A percentile compares a stretch with the other conserved stretches of the same genome.
Conservation (phyloP, 2,888 invertebrate species). For the Papilio elwesi region DNA sequence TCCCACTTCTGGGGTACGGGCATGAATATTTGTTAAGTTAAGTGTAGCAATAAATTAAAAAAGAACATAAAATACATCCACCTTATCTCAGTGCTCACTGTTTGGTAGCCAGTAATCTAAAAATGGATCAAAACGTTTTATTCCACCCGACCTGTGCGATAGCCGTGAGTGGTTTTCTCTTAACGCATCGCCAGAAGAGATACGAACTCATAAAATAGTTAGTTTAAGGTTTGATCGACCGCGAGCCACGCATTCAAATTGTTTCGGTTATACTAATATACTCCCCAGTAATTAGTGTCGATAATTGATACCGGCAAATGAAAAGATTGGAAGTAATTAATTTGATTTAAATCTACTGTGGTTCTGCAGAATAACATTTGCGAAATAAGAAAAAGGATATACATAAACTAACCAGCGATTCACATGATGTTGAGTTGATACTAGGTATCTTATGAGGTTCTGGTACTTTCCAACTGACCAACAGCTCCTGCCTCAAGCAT, state of each 20-base stretch:
- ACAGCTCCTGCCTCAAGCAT: too few species aligned
- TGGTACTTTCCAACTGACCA: too few species aligned
- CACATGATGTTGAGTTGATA: too few species aligned
- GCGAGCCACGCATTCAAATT: constrained; percentile 26
- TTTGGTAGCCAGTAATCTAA: constrained; percentile 26
- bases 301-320: not conserved
- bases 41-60: constrained; percentile 6
- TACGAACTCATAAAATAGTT: constrained; percentile 18
- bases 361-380: not conserved
- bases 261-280: constrained; percentile 12
- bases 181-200: not conserved
- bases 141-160: constrained; percentile 13
- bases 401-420: too few species aligned
- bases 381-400: too few species aligned
- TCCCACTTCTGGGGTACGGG: too few species aligned
- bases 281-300: constrained; percentile 24
- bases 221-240: constrained; percentile 11
- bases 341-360: not conserved
- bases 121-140: constrained; percentile 30
- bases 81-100: constrained; percentile 1
- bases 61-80: not conserved
- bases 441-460: too few species aligned
- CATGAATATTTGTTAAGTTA: not conserved
- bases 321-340: not conserved
- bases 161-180: constrained; percentile 7